Evolutionary conservation across 2,797 vertebrate species (phyloP).

Genomic region (Lateolabrax maculatus): DNA sequence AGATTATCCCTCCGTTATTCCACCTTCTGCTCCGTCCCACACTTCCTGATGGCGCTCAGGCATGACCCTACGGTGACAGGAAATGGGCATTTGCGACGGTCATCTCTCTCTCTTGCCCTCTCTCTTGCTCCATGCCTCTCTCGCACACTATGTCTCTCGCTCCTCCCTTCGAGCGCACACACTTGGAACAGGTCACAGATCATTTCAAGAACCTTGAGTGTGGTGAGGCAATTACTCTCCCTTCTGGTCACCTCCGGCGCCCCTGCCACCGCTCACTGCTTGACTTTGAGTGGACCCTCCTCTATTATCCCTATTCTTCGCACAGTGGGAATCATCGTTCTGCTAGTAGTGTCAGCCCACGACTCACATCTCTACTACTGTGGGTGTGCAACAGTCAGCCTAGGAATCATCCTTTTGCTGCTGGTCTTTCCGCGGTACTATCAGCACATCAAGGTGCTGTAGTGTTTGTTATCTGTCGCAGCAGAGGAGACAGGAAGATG

Average conservation of each 20-base stretch:
- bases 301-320: constrained; percentile 70
- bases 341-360: constrained; percentile 47
- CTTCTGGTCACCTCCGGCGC: constrained; percentile 70
- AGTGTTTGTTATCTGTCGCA: constrained; percentile 59
- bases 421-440: constrained; percentile 42
- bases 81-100: constrained; percentile 78
- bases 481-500: constrained; percentile 57
- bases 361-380: constrained; percentile 52
- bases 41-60: constrained; percentile 69
- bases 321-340: constrained; percentile 66
- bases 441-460: constrained; percentile 61
- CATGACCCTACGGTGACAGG: constrained; percentile 71
- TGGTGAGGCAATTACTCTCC: constrained; percentile 77
- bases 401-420: constrained; percentile 36
- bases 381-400: constrained; percentile 42
- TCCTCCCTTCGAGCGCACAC: constrained; percentile 51
- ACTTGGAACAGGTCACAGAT: constrained; percentile 78
- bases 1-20: constrained; percentile 82
- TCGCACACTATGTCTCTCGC: constrained; percentile 32
- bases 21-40: constrained; percentile 73
- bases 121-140: constrained; percentile 37
- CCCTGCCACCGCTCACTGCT: constrained; percentile 54
- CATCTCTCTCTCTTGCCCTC: constrained; percentile 61
- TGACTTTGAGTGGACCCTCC: constrained; percentile 59
- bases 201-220: constrained; percentile 79